Evolutionary conservation across 2,888 invertebrate genomes (phyloP).

Genomic region (Eueremaeus valkanovi): DNA sequence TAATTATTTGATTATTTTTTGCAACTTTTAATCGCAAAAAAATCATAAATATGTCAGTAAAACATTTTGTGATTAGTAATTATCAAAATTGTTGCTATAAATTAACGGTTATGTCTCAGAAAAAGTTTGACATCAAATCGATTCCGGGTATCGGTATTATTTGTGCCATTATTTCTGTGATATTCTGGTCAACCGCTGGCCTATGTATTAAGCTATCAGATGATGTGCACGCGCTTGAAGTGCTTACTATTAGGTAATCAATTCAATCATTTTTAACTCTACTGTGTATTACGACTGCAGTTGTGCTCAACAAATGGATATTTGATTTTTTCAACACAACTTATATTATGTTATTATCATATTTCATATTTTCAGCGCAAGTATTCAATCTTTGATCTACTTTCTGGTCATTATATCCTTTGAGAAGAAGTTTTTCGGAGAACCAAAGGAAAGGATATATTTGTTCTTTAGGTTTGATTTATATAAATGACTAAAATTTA

Average conservation of each 20-base stretch:
- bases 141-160: conserved; percentile 35
- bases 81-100: too few species aligned
- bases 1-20: too few species aligned
- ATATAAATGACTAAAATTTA: background rate
- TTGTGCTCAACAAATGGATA: too few species aligned
- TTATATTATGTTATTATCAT: background rate
- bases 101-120: too few species aligned
- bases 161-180: conserved; percentile 35
- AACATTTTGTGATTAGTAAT: too few species aligned
- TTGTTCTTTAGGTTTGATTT: conserved; percentile 32
- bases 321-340: too few species aligned
- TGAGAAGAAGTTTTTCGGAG: conserved; percentile 2
- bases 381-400: background rate
- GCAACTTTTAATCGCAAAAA: too few species aligned
- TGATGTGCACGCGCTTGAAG: conserved; percentile 38
- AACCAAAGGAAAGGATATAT: conserved; percentile 34
- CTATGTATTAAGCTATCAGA: conserved; percentile 31
- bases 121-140: background rate
- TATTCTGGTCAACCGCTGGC: conserved; percentile 38
- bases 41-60: too few species aligned
- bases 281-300: too few species aligned
- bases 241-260: conserved; percentile 37
- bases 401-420: background rate
- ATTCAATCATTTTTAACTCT: too few species aligned
- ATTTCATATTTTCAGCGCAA: background rate